These are phyloP conservation scores for Atlantisia rogersi DNA, from an alignment of 2,113 vertebrate genomes.

Conservation along the genomic window DNA sequence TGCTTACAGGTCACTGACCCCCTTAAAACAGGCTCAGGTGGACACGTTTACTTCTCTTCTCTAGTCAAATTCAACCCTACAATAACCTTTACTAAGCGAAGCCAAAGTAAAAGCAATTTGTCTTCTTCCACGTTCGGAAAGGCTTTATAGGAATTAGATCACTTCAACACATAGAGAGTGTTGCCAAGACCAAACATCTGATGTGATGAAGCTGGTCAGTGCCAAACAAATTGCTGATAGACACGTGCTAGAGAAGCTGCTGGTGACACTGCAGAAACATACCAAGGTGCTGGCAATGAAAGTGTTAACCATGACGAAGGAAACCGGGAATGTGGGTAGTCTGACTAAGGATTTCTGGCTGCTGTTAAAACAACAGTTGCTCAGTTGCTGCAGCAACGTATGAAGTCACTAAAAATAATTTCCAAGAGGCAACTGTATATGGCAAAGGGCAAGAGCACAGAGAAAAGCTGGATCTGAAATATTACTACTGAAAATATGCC, in stretches of 20 bases:
- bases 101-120: neutral
- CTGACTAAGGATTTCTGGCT: conserved; percentile 55
- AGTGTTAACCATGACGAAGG: conserved; percentile 38
- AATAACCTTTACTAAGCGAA: neutral
- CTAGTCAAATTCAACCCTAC: neutral
- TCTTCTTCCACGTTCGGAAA: neutral
- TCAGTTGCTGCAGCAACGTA: conserved; percentile 61
- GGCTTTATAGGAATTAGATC: neutral
- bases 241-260: neutral
- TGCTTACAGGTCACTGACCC: neutral
- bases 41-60: neutral
- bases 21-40: neutral
- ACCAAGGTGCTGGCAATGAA: neutral
- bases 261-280: neutral
- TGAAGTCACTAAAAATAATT: conserved; percentile 75
- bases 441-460: conserved; percentile 53
- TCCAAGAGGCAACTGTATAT: conserved; percentile 60
- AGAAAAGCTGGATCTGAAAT: conserved; percentile 13
- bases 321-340: conserved; percentile 43
- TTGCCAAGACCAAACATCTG: neutral
- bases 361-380: conserved; percentile 61
- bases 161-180: neutral
- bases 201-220: neutral
- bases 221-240: neutral
- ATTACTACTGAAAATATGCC: neutral